Evolutionary conservation across 2,888 invertebrate genomes (phyloP).

Genomic region (Parelbella ahira): DNA sequence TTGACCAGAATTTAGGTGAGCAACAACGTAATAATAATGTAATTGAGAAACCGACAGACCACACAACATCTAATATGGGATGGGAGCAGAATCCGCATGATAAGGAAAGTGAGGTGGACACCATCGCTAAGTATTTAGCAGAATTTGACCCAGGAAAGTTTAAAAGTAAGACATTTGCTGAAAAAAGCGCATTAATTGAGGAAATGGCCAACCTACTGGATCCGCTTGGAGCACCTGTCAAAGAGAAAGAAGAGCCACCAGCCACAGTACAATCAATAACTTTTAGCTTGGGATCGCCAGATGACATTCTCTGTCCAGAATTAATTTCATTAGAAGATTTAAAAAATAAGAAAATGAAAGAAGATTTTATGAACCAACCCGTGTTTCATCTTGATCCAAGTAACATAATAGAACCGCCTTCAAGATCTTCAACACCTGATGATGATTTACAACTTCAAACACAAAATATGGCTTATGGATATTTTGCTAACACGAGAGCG

Average conservation of each 20-base stretch:
- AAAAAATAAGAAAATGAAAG: no score
- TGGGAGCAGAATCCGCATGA: no score
- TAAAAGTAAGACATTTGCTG: neutral
- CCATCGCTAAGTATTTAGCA: neutral
- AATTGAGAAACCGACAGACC: neutral
- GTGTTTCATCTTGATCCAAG: no score
- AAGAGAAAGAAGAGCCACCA: neutral
- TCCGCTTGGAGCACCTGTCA: neutral
- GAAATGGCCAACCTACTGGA: constrained; percentile 11
- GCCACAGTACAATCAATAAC: no score
- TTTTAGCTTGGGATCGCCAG: constrained; percentile 2
- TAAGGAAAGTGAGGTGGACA: no score
- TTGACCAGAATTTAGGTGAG: neutral
- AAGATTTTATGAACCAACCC: no score
- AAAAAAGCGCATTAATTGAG: constrained; percentile 4
- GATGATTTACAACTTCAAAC: neutral
- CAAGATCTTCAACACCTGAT: constrained; percentile 2
- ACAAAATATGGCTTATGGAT: neutral
- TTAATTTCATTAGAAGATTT: no score
- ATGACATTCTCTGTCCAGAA: no score
- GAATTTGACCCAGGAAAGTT: constrained; percentile 1
- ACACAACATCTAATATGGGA: no score
- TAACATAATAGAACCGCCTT: constrained; percentile 15
- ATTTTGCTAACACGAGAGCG: constrained; percentile 3
- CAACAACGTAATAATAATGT: neutral